phyloP scores from a whole-genome alignment of 2,797 vertebrate genomes.

The Chiloscyllium punctatum region DNA sequence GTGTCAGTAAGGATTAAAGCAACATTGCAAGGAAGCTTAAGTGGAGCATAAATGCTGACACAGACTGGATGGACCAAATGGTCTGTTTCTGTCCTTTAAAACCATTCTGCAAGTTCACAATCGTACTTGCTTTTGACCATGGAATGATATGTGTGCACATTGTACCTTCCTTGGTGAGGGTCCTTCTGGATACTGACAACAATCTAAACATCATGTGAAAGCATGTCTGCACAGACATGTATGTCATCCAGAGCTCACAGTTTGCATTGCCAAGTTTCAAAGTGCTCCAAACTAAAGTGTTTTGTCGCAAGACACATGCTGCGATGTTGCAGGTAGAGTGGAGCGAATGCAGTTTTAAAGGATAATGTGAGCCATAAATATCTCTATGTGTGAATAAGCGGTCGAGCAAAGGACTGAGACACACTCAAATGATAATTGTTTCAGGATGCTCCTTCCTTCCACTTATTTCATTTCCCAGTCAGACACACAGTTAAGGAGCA shows the following conservation, averaged over 20 bases:
- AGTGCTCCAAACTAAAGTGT: not conserved
- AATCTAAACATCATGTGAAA: not conserved
- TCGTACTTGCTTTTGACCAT: not conserved
- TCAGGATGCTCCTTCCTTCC: not conserved
- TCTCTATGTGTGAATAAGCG: not conserved
- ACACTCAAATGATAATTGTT: not conserved
- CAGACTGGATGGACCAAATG: not conserved
- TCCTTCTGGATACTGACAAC: too few species aligned
- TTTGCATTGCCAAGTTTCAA: not conserved
- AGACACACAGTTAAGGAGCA: not conserved
- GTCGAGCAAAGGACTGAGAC: not conserved
- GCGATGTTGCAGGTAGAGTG: not conserved
- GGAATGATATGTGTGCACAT: rapidly evolving
- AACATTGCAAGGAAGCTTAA: not conserved
- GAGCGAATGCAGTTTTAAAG: not conserved
- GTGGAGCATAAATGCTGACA: not conserved
- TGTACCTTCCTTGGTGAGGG: not conserved
- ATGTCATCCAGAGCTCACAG: not conserved
- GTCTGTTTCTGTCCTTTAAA: not conserved
- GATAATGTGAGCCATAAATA: not conserved
- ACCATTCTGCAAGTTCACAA: not conserved
- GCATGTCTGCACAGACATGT: not conserved
- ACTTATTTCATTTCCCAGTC: not conserved
- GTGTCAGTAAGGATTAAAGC: not conserved
- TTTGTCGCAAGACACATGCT: not conserved